phyloP scores from a whole-genome alignment of 2,113 vertebrate genomes.

The Setophaga kirtlandii region DNA sequence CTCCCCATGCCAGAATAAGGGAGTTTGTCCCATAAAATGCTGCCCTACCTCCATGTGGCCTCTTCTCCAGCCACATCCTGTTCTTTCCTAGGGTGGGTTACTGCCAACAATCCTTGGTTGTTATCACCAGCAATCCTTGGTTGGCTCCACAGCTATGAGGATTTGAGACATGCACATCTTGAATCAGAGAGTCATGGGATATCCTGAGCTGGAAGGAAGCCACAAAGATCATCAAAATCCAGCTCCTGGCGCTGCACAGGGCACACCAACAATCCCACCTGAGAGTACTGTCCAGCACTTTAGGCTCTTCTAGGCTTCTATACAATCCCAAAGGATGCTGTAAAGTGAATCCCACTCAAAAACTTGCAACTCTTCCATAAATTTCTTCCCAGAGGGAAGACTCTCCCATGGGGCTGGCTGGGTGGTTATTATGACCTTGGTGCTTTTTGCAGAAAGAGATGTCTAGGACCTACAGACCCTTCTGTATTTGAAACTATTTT shows the following conservation, averaged over 20 bases:
- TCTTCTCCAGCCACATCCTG: background rate
- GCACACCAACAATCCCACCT: background rate
- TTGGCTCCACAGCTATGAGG: background rate
- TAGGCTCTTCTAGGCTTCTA: background rate
- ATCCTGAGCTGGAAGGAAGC: background rate
- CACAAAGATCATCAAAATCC: background rate
- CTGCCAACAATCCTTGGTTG: background rate
- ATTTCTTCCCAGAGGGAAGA: background rate
- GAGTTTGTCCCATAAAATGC: background rate
- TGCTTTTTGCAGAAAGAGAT: background rate
- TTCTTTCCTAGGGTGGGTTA: background rate
- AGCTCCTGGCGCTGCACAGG: background rate
- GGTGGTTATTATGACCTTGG: background rate
- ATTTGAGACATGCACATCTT: background rate
- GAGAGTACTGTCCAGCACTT: rapidly evolving
- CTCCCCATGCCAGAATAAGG: background rate
- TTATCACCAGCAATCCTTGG: background rate
- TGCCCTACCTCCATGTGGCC: background rate
- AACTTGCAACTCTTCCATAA: background rate
- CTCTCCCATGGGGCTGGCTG: background rate
- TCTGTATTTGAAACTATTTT: background rate
- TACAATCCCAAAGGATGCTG: background rate
- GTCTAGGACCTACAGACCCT: background rate
- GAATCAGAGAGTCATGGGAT: background rate
- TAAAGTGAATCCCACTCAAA: background rate